Percentiles rank a stretch among this genome's conserved stretches.
Evolutionary conservation across 2,113 vertebrate species (phyloP).

Genomic region (Pionites leucogaster): DNA sequence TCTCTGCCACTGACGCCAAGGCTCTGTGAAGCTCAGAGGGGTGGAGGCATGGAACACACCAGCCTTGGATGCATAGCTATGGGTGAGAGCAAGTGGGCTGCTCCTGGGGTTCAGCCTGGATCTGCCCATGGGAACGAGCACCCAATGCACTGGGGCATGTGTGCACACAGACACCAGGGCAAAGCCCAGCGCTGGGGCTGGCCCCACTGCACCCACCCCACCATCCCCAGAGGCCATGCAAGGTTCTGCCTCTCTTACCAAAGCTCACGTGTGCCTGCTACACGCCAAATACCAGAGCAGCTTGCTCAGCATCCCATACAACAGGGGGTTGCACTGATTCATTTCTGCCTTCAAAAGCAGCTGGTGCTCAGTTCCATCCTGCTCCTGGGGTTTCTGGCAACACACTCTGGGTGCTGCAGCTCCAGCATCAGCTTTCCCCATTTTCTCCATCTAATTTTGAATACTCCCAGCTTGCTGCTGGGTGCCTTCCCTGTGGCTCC

Average conservation of each 20-base stretch:
- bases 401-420: neutral
- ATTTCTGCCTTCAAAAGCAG: neutral
- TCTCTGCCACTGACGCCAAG: neutral
- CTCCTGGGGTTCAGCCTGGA: neutral
- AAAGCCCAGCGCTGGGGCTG: neutral
- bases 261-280: neutral
- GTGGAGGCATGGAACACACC: neutral
- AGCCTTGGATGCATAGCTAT: accelerated
- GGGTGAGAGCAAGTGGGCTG: neutral
- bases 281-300: neutral
- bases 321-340: neutral
- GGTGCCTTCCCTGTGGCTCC: neutral
- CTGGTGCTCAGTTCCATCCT: neutral
- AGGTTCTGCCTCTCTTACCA: neutral
- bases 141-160: accelerated
- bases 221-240: too few species aligned
- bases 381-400: neutral
- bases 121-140: accelerated
- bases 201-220: accelerated
- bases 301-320: neutral
- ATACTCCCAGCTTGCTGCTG: neutral
- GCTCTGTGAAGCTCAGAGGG: neutral
- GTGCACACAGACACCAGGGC: accelerated
- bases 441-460: neutral
- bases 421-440: neutral